These are phyloP conservation scores for Salticus scenicus DNA, from an alignment of 2,888 invertebrate species.

Conservation along the genomic window DNA sequence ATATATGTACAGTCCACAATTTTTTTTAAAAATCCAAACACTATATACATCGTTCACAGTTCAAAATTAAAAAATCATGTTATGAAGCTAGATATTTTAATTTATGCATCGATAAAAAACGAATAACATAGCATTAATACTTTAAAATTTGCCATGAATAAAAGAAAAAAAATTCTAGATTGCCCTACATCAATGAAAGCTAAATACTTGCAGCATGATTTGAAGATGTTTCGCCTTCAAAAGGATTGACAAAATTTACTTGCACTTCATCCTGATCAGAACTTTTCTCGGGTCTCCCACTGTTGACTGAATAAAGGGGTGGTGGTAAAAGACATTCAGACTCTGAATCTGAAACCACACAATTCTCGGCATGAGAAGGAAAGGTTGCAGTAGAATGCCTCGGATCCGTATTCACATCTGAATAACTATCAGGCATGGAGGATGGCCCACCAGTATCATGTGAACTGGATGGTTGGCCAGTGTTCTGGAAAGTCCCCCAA, in stretches of 20 bases:
- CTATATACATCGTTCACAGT: slow-evolving; percentile 8
- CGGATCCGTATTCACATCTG: neutral
- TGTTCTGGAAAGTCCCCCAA: slow-evolving; percentile 45
- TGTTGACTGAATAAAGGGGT: slow-evolving; percentile 34
- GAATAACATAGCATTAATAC: too few species aligned
- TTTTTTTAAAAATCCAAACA: slow-evolving; percentile 6
- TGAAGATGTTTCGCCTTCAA: neutral
- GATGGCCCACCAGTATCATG: slow-evolving; percentile 34
- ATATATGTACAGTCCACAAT: slow-evolving; percentile 7
- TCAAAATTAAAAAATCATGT: neutral
- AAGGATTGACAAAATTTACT: neutral
- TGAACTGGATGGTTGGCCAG: neutral
- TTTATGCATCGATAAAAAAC: neutral
- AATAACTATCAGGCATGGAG: neutral
- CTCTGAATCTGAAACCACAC: slow-evolving; percentile 42
- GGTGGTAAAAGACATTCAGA: slow-evolving; percentile 37
- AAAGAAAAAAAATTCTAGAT: neutral
- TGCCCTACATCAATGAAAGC: neutral
- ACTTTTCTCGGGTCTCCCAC: neutral
- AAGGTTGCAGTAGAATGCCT: too few species aligned
- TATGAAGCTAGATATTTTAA: neutral
- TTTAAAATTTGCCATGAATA: too few species aligned
- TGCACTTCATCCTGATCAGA: neutral
- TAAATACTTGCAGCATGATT: neutral
- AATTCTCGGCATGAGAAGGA: slow-evolving; percentile 12